Evolutionary conservation across 2,113 vertebrate species (phyloP).

Genomic region (Ascaphus truei): DNA sequence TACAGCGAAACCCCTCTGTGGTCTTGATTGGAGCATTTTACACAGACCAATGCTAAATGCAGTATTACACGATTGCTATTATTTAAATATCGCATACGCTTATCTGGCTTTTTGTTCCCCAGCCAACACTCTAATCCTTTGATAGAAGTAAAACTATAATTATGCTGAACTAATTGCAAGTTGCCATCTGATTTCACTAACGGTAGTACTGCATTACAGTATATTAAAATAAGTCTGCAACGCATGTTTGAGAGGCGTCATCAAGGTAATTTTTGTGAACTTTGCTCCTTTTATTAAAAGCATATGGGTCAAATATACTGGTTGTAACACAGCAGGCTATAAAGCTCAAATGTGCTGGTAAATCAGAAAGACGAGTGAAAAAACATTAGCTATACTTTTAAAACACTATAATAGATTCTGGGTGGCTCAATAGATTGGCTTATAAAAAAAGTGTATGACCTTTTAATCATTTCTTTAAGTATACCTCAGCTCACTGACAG

Average conservation of each 20-base stretch:
- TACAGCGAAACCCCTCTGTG: too few relatives aligned
- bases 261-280: conserved; percentile 42
- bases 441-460: background rate
- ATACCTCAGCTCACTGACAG: background rate
- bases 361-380: background rate
- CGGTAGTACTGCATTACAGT: conserved; percentile 45
- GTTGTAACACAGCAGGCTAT: background rate
- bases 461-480: conserved; percentile 10
- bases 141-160: conserved; percentile 44
- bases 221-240: conserved; percentile 42
- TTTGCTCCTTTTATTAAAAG: conserved; percentile 40
- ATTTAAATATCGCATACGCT: too few relatives aligned
- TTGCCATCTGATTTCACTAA: conserved; percentile 41
- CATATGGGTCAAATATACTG: conserved; percentile 3
- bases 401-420: background rate
- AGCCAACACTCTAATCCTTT: conserved; percentile 21
- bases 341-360: background rate
- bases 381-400: background rate
- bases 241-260: conserved; percentile 43
- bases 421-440: background rate
- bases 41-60: background rate
- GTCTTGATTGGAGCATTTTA: too few relatives aligned
- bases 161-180: conserved; percentile 45
- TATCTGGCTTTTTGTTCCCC: conserved; percentile 36
- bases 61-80: background rate